phyloP scores from a whole-genome alignment of 37 sponge, comb jelly and placozoan species.

The Chondrilla cf. caribensis region DNA sequence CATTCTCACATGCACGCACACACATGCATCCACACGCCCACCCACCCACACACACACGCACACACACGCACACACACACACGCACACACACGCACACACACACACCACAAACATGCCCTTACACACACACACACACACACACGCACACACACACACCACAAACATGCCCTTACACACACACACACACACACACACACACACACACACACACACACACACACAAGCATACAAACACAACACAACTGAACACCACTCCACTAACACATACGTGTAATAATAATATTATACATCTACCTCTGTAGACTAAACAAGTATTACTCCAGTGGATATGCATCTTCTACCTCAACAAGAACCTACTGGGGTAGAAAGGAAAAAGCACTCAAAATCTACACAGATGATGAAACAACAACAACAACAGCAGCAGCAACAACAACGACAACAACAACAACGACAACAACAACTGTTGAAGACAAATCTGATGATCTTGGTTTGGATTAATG shows the following conservation, averaged over 20 bases:
- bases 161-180: too few relatives aligned
- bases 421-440: too few relatives aligned
- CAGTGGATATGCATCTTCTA: constrained; percentile 11
- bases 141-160: not conserved
- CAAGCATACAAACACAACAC: too few relatives aligned
- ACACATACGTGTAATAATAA: too few relatives aligned
- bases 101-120: not conserved
- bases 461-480: too few relatives aligned
- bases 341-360: constrained; percentile 13
- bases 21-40: not conserved
- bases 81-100: constrained; percentile 17
- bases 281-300: not conserved
- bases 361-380: constrained; percentile 62
- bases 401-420: not conserved
- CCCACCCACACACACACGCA: not conserved
- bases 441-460: too few relatives aligned
- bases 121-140: not conserved
- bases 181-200: not conserved
- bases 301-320: constrained; percentile 46
- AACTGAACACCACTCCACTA: too few relatives aligned
- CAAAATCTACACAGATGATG: constrained; percentile 76
- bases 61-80: constrained; percentile 25
- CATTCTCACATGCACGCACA: not conserved
- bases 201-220: too few relatives aligned
- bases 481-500: too few relatives aligned